Evolutionary conservation across 2,797 vertebrate genomes (phyloP), one percentile per base, ranked within the genome.

Genomic region (Sandelia bainsii): DNA sequence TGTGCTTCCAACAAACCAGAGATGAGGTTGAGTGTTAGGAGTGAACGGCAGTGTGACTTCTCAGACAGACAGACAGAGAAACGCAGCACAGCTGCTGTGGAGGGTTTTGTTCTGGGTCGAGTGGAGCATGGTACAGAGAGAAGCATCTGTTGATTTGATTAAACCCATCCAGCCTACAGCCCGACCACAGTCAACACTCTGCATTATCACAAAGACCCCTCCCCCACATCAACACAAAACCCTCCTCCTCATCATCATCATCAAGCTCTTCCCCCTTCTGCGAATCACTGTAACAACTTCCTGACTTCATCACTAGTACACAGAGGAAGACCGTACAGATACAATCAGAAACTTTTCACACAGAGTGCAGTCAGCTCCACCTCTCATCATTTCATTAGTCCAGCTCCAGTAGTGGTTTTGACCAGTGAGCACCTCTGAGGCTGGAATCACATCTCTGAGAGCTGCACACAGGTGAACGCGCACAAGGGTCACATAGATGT

Each of bases 91-190:
- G 70, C 71, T 34, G 52, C 52, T 68, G 61, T 22, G n/a, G 53
- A 73, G 39, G 44, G n/a, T 4, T 5, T 45, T 54, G 58, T 72
- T 76, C 1, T 5, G 1, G 56, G 22, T 23, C 2, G 68, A 42
- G 62, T 8, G 20, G 20, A 44, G 29, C 20, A 6, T 5, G 25
- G 17, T 1, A 23, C 3, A 53, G 20, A 48, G 22, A 48, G 20
- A 64, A 39, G 39, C 6, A 34, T 60, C 51, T 69, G 68, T 46
- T 71, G 22, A 72, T 80, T 67, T 50, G 60, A 75, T 81, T 69
- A 76, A 61, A 60, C 0, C 32, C 32, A 8, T 69, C 56, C 68
- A 45, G 64, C 50, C 67, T 81, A 63, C 54, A 61, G 74, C 46
- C 66, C 0, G 29, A 61, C 62, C 62, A 53, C 60, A 67, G 61